Evolutionary conservation across 1,140 invertebrate species (phyloP), one percentile per base, ranked within the genome.

Genomic region (Patella vulgata): DNA sequence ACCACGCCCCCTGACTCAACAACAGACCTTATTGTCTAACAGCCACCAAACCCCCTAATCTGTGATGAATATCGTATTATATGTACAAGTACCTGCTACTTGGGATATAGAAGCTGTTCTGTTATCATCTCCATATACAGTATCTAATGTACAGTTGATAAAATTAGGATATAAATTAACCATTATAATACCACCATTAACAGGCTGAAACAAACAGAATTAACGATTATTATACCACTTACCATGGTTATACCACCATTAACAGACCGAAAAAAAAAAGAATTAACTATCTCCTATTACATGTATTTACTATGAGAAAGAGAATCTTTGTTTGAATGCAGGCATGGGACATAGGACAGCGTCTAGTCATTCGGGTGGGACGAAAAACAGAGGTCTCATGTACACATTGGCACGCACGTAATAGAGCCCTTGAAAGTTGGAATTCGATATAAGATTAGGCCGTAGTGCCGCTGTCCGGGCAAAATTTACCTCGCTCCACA

Each of bases 51-150:
- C n/a, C n/a, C n/a, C n/a, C n/a, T n/a, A n/a, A n/a, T n/a, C n/a
- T n/a, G n/a, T n/a, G n/a, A n/a, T n/a, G n/a, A n/a, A n/a, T n/a
- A n/a, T n/a, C n/a, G n/a, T n/a, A n/a, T n/a, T n/a, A n/a, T n/a
- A n/a, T n/a, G n/a, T n/a, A n/a, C n/a, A n/a, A n/a, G n/a, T 87
- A 96, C 94, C 93, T 79, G 93, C 93, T 46, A 94, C 93, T 87
- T 95, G 92, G 63, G 90, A 88, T 63, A 95, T 89, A 9, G 91
- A 93, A 17, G 93, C 90, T 0, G 66, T 50, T 23, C 52, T 30
- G 43, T 62, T 62, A 42, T 55, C 59, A 33, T 54, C 42, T 19
- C 51, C 52, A 9, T 65, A 28, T 25, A 44, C 89, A 89, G 70
- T 91, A 89, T 78, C 89, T 90, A 85, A 71, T 23, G 58, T 44